Conservation (phyloP, 2,888 invertebrate genomes). For the Salticus scenicus region DNA sequence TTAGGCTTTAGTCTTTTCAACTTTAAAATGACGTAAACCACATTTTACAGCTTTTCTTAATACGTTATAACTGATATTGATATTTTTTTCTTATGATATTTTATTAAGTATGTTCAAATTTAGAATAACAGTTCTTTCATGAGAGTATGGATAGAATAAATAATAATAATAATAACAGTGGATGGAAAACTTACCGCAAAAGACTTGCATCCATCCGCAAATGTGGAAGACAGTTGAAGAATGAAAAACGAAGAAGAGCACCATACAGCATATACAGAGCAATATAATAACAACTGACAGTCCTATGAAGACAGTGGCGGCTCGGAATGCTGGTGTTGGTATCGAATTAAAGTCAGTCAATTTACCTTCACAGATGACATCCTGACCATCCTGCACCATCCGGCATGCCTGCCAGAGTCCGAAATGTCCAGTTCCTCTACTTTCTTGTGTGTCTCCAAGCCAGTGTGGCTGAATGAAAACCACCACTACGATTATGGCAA, state of each 20-base stretch:
- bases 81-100: no score
- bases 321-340: conserved; percentile 87
- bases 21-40: no score
- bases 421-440: conserved; percentile 91
- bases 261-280: conserved; percentile 88
- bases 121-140: no score
- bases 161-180: no score
- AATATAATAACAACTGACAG: conserved; percentile 89
- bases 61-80: no score
- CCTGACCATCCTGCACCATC: conserved; percentile 82
- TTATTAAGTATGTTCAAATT: no score
- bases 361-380: conserved; percentile 86
- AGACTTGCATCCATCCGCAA: conserved; percentile 95
- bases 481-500: conserved; percentile 94
- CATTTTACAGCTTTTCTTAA: no score
- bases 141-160: no score
- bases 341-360: conserved; percentile 88
- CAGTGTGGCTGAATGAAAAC: conserved; percentile 95
- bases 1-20: no score
- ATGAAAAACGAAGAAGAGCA: conserved; percentile 94
- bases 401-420: conserved; percentile 94
- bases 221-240: conserved; percentile 93
- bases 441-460: conserved; percentile 86
- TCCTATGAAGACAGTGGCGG: conserved; percentile 91
- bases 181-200: conserved; percentile 89